phyloP scores from a whole-genome alignment of 2,113 vertebrate species.

The Anhinga rufa region DNA sequence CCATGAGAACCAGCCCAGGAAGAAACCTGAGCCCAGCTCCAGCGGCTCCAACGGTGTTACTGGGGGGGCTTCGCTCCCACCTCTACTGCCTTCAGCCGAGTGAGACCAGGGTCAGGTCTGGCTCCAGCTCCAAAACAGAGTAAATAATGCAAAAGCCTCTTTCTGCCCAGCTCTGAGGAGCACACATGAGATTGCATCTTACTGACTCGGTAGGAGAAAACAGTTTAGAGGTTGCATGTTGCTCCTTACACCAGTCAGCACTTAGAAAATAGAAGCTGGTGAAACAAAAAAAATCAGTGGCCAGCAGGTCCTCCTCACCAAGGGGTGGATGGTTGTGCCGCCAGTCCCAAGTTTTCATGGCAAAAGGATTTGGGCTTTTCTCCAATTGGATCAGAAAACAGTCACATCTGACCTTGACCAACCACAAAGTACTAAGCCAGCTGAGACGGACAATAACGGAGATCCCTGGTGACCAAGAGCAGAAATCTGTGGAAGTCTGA shows the following conservation, averaged over 20 bases:
- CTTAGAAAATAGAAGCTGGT: not conserved
- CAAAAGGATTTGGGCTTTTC: not conserved
- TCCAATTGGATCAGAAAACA: not conserved
- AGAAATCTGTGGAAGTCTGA: not conserved
- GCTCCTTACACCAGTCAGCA: not conserved
- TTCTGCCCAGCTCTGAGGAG: not conserved
- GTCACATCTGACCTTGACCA: not conserved
- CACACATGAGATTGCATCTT: not conserved
- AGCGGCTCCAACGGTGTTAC: not conserved
- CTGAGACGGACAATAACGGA: not conserved
- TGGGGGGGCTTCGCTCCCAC: not conserved
- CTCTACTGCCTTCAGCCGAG: not conserved
- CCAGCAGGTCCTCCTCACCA: not conserved
- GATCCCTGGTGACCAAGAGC: not conserved
- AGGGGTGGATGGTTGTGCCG: not conserved
- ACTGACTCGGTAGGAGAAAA: not conserved
- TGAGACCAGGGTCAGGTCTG: not conserved
- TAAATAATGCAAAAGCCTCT: slow-evolving; percentile 34
- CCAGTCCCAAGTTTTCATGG: not conserved
- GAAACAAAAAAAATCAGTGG: not conserved
- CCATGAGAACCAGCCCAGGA: not conserved
- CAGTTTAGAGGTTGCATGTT: not conserved
- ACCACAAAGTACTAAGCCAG: not conserved
- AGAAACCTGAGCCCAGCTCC: not conserved
- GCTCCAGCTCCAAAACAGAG: not conserved